Percentiles rank a stretch among this genome's conserved stretches.
Evolutionary conservation across 2,888 invertebrate species (phyloP).

Genomic region (Yponomeuta cagnagella): DNA sequence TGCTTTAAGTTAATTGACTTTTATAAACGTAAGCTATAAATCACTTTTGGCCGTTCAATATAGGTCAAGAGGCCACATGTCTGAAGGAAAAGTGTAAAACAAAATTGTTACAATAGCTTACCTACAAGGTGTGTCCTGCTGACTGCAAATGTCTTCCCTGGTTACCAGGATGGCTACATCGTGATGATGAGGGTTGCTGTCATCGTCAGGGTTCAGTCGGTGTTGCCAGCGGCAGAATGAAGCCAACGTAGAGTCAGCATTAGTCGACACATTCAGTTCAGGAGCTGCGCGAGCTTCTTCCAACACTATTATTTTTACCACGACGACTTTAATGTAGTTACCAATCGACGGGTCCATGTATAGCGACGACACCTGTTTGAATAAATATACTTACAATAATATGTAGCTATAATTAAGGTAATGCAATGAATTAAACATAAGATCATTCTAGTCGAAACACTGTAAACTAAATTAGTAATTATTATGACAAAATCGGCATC

Average conservation of each 20-base stretch:
- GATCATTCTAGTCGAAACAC: background rate
- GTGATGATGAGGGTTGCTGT: constrained; percentile 90
- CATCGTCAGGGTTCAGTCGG: constrained; percentile 82
- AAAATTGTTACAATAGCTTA: constrained; percentile 32
- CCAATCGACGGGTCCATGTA: constrained; percentile 93
- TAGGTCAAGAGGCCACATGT: background rate
- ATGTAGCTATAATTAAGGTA: constrained; percentile 15
- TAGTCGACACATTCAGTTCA: constrained; percentile 83
- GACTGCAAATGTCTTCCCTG: constrained; percentile 83
- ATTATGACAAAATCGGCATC: background rate
- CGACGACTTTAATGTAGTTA: constrained; percentile 92
- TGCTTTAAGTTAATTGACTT: constrained; percentile 2
- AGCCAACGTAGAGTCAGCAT: constrained; percentile 88
- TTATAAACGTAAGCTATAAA: background rate
- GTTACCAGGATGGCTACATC: constrained; percentile 93
- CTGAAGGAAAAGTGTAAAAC: constrained; percentile 14
- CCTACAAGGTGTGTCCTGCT: constrained; percentile 72
- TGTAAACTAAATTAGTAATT: constrained; percentile 4
- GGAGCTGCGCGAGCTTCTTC: constrained; percentile 78
- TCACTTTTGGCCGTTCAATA: background rate
- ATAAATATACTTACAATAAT: constrained; percentile 4
- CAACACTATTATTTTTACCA: constrained; percentile 88
- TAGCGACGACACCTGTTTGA: constrained; percentile 80
- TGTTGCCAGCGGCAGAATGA: constrained; percentile 93
- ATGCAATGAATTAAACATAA: background rate